Evolutionary conservation across 92 coral and sea anemone species (phyloP), one percentile per base, ranked within the genome.

Genomic region (Actinernus sp.): DNA sequence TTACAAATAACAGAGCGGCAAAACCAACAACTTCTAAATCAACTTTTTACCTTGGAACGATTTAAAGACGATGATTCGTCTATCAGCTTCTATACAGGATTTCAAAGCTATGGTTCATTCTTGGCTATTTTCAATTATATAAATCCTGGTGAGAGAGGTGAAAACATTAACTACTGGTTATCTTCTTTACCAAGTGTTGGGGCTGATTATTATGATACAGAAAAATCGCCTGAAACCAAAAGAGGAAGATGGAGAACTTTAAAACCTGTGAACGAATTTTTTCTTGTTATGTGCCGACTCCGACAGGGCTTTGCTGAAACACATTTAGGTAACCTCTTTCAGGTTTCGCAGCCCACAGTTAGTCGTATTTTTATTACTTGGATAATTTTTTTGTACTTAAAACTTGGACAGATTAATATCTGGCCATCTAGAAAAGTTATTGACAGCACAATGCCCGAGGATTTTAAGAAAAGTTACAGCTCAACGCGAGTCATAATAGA

Each of bases 341-440:
- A 36, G 16, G 64, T 74, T 17, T 65, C 82, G 5, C 41, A 33
- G 43, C 25, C 64, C 17, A 65, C 82, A 13, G 63, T 74, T 11
- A 74, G 82, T 26, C 16, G 82, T 21, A 18, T 74, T 1, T 2
- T 65, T 65, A 74, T 65, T 0, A 6, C 64, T 8, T 74, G 39
- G 47, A 53, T 74, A 18, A 74, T 65, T 38, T 74, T 48, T 14
- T 45, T 74, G 77, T 55, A 40, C 43, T 29, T 74, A 27, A 34
- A 65, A 53, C 34, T 51, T 61, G 80, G 45, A 25, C 60, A 40
- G 34, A 12, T 63, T 27, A 62, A 63, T 39, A 63, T 73, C 16
- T 73, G 74, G 80, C 71, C 73, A 2, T 59, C 60, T 3, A 51
- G 49, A 27, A 34, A 2, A 43, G 36, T 19, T 64, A 46, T 22